Percentiles rank a stretch among this genome's conserved stretches.
These are phyloP conservation scores for Hemistola chrysoprasaria DNA, from an alignment of 2,888 invertebrate genomes.

Conservation along the genomic window DNA sequence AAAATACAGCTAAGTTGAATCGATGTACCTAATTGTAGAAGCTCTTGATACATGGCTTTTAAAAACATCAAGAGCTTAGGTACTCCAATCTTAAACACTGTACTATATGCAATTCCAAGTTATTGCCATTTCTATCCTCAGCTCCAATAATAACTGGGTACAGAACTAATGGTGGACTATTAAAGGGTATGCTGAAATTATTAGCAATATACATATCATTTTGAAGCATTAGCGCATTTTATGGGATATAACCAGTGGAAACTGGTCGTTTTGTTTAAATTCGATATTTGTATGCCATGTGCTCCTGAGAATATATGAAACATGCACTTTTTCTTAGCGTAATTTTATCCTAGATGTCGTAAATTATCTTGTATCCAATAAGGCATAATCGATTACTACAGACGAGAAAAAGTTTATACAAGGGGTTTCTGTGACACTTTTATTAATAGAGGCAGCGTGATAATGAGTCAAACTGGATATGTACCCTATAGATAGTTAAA, in stretches of 20 bases:
- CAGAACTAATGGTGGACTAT: slow-evolving; percentile 39
- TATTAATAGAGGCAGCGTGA: no score
- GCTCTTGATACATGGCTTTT: slow-evolving; percentile 17
- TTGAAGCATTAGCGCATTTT: slow-evolving; percentile 37
- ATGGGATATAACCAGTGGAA: slow-evolving; percentile 22
- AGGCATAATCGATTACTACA: no score
- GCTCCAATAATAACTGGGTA: slow-evolving; percentile 40
- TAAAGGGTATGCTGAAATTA: slow-evolving; percentile 46
- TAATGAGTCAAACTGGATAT: no score
- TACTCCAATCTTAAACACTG: slow-evolving; percentile 5
- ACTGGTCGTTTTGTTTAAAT: slow-evolving; percentile 14
- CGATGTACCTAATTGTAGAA: no score
- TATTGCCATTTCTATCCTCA: slow-evolving; percentile 22
- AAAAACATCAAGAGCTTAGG: not conserved
- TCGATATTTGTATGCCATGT: slow-evolving; percentile 8
- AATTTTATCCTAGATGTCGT: no score
- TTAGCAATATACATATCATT: slow-evolving; percentile 55
- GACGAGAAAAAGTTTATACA: no score
- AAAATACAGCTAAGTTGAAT: no score
- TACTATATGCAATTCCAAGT: slow-evolving; percentile 4
- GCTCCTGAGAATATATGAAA: no score
- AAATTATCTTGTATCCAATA: no score
- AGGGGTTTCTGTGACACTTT: no score
- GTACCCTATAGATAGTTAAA: no score
- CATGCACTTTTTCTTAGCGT: no score